Evolutionary conservation across 2,797 vertebrate species (phyloP).

Genomic region (Amphiprion clarkii): DNA sequence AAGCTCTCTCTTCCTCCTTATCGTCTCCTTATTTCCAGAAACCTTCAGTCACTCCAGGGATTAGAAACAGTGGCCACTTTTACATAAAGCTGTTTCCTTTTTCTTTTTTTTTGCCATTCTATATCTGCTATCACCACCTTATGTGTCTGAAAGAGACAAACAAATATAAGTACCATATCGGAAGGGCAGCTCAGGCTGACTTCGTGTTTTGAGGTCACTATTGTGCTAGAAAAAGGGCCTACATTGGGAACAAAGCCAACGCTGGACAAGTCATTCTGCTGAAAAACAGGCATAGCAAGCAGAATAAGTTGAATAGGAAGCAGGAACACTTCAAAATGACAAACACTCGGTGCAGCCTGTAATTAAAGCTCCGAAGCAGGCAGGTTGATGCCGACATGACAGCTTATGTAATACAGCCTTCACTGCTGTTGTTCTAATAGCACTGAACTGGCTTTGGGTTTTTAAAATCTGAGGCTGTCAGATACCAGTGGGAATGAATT

Average conservation of each 20-base stretch:
- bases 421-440: not conserved
- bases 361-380: not conserved
- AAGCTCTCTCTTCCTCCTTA: constrained; percentile 19
- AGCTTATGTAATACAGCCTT: constrained; percentile 5
- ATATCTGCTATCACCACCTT: not conserved
- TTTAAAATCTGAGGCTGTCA: not conserved
- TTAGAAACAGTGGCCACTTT: constrained; percentile 31
- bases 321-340: not conserved
- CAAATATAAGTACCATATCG: not conserved
- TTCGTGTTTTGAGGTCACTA: not conserved
- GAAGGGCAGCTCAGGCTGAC: not conserved
- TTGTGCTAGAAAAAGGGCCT: not conserved
- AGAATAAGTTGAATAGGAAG: not conserved
- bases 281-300: not conserved
- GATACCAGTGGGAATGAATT: not conserved
- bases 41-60: constrained; percentile 20
- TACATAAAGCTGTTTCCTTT: not conserved
- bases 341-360: not conserved
- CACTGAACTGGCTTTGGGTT: constrained; percentile 2
- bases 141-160: not conserved
- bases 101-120: too few species aligned
- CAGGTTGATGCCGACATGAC: not conserved
- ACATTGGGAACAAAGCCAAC: not conserved
- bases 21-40: constrained; percentile 36
- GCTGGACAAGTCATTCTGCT: not conserved